Conservation (phyloP, 2,113 vertebrate species). For the Copsychus sechellarum region DNA sequence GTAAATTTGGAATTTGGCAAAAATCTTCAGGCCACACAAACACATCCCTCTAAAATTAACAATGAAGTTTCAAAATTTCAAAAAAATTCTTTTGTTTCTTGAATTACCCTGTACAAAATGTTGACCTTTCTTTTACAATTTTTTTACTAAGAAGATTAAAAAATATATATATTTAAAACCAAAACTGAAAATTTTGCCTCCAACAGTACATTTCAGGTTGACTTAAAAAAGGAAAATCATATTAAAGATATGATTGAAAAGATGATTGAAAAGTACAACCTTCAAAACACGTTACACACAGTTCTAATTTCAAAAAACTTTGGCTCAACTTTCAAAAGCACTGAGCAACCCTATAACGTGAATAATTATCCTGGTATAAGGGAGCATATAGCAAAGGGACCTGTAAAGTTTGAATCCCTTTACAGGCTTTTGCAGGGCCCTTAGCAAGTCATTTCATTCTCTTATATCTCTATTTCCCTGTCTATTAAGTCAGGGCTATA, state of each 20-base stretch:
- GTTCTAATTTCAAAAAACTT: constrained; percentile 21
- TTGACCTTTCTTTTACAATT: background rate
- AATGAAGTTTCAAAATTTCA: background rate
- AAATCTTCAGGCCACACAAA: background rate
- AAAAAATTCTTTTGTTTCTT: background rate
- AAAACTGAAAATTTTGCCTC: background rate
- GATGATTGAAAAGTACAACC: background rate
- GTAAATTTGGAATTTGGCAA: background rate
- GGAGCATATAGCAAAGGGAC: background rate
- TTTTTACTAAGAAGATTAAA: background rate
- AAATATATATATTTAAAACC: background rate
- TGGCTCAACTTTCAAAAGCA: constrained; percentile 20
- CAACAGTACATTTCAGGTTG: background rate
- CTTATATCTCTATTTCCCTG: constrained; percentile 53
- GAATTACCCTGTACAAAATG: background rate
- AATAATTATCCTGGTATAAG: constrained; percentile 14
- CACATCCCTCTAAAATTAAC: background rate
- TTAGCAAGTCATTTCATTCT: constrained; percentile 41
- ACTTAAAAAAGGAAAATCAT: background rate
- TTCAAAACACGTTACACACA: background rate
- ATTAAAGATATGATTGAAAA: background rate
- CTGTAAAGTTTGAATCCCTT: constrained; percentile 38
- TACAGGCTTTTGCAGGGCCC: constrained; percentile 17
- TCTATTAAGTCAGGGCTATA: constrained; percentile 52
- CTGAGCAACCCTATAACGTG: background rate